Percentiles rank a stretch among this genome's conserved stretches.
These are phyloP conservation scores for Philantomba maxwellii DNA, from an alignment of 2,113 vertebrate species.

Conservation along the genomic window DNA sequence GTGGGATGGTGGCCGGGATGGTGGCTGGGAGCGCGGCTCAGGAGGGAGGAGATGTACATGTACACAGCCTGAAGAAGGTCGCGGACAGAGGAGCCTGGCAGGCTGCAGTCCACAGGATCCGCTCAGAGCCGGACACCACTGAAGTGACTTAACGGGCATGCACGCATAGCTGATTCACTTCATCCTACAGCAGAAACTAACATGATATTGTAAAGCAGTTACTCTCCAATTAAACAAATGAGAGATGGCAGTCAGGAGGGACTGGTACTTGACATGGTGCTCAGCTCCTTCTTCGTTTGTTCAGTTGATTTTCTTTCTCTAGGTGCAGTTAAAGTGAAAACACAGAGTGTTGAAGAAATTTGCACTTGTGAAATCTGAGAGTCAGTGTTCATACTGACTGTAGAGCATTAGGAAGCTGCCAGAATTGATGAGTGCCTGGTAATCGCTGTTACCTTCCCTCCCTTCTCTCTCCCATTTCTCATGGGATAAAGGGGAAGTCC, in stretches of 20 bases:
- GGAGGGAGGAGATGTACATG: not conserved
- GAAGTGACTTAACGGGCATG: rapidly evolving
- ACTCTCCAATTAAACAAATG: not conserved
- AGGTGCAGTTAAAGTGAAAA: not conserved
- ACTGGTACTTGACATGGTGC: not conserved
- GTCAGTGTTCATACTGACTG: not conserved
- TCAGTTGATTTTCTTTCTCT: not conserved
- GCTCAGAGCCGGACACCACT: not conserved
- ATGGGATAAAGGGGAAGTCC: not conserved
- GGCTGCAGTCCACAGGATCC: not conserved
- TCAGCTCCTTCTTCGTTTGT: not conserved
- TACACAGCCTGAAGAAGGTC: not conserved
- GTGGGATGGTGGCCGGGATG: rapidly evolving
- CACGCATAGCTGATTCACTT: not conserved
- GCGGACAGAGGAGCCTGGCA: rapidly evolving
- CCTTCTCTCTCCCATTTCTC: not conserved
- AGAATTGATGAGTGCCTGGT: not conserved
- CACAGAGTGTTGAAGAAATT: not conserved
- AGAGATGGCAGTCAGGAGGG: not conserved
- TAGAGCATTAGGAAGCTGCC: not conserved
- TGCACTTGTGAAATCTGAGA: not conserved
- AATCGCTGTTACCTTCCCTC: not conserved
- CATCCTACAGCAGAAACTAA: not conserved
- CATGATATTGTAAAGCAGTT: not conserved
- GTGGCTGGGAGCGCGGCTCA: rapidly evolving